Evolutionary conservation across 2,113 vertebrate species (phyloP), one percentile per base, ranked within the genome.

Genomic region (Tautogolabrus adspersus): DNA sequence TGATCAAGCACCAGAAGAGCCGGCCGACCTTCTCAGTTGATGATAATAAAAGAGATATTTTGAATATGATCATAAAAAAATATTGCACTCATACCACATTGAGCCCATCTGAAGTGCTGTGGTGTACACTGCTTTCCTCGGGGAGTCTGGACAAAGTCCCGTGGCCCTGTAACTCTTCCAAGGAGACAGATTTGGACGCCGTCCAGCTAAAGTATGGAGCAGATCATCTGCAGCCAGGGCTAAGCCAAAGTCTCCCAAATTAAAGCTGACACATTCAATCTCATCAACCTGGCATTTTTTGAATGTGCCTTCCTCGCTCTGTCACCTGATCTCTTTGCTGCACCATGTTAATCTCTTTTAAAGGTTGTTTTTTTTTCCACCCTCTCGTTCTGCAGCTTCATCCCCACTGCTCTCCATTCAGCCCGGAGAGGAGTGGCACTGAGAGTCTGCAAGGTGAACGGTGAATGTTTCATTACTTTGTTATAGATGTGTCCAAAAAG

Each of bases 241-340:
- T 73, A 71, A 71, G 75, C 69, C 75, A 79, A 78, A 88, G 77
- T 72, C 81, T 73, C 64, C 69, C 77, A 67, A 92, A 93, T 90
- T 87, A 90, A 89, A 91, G 80, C 83, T 92, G 91, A 93, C 93
- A 88, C 83, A 61, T 88, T 88, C 85, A 84, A 84, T 91, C 89
- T 91, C 78, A 51, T 92, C 92, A 91, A 68, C 54, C 10, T 74
- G 59, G 72, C 72, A 22, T 81, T 75, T 49, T 88, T 87, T 26
- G 4, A 75, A 83, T 82, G 75, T 68, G 66, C 76, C 54, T 86
- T 70, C 78, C 75, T 91, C 71, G 72, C 72, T 76, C 66, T 46
- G 79, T 80, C 75, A 88, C 66, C 60, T 77, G 81, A 83, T 87
- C 85, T 68, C 79, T 73, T 69, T 57, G 74, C 83, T 55, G 70